phyloP scores from a whole-genome alignment of 2,113 vertebrate genomes.

The Spermophilus dauricus region DNA sequence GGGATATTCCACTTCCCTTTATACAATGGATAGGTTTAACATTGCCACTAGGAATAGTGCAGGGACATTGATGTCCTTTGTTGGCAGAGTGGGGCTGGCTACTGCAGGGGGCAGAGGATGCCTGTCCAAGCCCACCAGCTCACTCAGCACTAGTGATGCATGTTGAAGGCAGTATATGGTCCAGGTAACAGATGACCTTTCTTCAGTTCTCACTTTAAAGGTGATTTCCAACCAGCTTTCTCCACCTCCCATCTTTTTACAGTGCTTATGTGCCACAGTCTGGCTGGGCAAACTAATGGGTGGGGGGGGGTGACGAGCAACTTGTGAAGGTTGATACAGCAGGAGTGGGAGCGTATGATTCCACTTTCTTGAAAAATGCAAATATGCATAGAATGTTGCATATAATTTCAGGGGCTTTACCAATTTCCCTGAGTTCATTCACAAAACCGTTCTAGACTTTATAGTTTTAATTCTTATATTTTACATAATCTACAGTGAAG shows the following conservation, averaged over 20 bases:
- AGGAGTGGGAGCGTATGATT: neutral
- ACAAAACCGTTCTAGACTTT: neutral
- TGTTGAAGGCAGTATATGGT: neutral
- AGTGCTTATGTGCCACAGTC: too few species aligned
- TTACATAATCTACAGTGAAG: neutral
- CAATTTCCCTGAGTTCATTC: neutral
- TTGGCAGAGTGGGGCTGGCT: neutral
- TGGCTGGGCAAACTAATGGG: too few species aligned
- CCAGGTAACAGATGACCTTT: neutral
- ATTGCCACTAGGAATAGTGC: neutral
- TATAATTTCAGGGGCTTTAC: neutral
- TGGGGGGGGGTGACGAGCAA: too few species aligned
- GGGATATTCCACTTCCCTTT: neutral
- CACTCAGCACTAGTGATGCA: neutral
- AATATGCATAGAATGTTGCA: neutral
- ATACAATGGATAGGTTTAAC: neutral
- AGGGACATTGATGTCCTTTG: neutral
- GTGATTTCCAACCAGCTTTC: neutral
- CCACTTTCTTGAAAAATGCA: neutral
- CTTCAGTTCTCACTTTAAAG: neutral
- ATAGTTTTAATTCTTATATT: neutral
- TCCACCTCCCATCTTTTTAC: neutral
- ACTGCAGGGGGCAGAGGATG: neutral
- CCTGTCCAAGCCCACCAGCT: neutral
- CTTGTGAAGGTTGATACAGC: too few species aligned